Conservation (phyloP, 2,797 vertebrate species). For the Chelon labrosus region DNA sequence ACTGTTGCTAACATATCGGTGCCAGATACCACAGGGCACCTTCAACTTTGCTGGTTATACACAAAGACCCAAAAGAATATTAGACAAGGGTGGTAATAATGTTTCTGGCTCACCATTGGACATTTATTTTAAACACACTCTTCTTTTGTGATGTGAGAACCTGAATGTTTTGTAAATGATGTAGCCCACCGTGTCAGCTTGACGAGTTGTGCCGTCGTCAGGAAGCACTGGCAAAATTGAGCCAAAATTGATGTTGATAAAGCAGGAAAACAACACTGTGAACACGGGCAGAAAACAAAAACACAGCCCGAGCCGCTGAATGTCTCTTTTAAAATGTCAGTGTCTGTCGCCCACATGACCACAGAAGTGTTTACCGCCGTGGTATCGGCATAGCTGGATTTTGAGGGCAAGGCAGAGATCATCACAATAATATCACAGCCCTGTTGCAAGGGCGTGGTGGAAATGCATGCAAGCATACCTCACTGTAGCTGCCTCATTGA, state of each 20-base stretch:
- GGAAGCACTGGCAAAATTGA: background rate
- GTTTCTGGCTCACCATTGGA: background rate
- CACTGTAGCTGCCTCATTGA: conserved; percentile 12
- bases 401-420: conserved; percentile 22
- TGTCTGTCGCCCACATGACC: background rate
- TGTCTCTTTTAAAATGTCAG: conserved; percentile 13
- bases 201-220: conserved; percentile 3
- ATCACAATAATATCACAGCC: conserved; percentile 15
- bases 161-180: conserved; percentile 7
- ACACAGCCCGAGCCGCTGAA: background rate
- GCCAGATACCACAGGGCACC: conserved; percentile 14
- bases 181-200: background rate
- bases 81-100: background rate
- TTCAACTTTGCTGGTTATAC: background rate
- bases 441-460: background rate
- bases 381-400: conserved; percentile 14
- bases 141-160: background rate
- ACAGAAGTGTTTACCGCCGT: conserved; percentile 9
- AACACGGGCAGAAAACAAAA: conserved; percentile 24
- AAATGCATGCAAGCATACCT: conserved; percentile 11
- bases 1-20: background rate
- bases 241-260: conserved; percentile 15
- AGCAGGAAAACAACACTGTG: background rate
- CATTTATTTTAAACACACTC: background rate
- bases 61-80: background rate